A percentile compares a stretch with the other conserved stretches of the same genome.
Conservation (phyloP, 2,888 invertebrate genomes). For the Lapara coniferarum region DNA sequence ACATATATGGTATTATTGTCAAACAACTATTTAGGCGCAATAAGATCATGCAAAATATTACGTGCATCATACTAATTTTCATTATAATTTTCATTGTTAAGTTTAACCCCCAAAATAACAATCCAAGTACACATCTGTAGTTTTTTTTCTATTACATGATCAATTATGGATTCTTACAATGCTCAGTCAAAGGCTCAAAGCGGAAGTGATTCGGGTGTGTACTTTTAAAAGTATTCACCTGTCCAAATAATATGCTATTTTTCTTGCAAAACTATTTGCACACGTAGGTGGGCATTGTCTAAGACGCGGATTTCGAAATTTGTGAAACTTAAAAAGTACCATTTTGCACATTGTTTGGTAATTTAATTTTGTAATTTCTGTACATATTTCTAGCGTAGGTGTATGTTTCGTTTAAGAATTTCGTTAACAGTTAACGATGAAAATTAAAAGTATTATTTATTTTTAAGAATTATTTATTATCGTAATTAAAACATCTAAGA, state of each 20-base stretch:
- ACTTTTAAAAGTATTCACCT: neutral
- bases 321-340: constrained; percentile 3
- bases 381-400: neutral
- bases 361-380: constrained; percentile 8
- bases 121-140: neutral
- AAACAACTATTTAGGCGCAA: too few relatives aligned
- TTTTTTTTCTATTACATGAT: neutral
- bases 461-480: too few relatives aligned
- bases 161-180: neutral
- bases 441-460: too few relatives aligned
- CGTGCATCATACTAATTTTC: neutral
- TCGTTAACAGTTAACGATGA: too few relatives aligned
- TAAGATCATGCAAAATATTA: too few relatives aligned
- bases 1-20: too few relatives aligned
- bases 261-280: constrained; percentile 19
- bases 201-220: neutral
- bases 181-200: neutral
- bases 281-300: constrained; percentile 15
- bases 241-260: constrained; percentile 3
- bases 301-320: neutral
- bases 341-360: neutral
- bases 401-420: neutral
- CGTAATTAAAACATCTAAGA: too few relatives aligned
- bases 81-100: neutral
- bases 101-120: neutral